Percentiles rank a stretch among this genome's conserved stretches.
Evolutionary conservation across 2,113 vertebrate genomes (phyloP).

Genomic region (Chloropsis cyanopogon): DNA sequence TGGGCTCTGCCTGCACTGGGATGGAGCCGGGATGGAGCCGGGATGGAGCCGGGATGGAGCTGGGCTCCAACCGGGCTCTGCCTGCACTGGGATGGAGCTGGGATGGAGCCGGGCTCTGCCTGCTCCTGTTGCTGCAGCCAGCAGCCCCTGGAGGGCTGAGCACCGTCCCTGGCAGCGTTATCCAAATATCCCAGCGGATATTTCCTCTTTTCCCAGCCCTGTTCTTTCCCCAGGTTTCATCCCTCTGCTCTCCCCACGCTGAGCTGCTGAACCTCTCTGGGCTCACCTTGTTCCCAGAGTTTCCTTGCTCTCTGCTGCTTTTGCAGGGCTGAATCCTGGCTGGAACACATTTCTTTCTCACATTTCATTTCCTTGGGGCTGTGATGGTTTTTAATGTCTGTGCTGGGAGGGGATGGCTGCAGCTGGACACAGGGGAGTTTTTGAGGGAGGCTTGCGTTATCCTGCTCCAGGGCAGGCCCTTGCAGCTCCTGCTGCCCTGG

Average conservation of each 20-base stretch:
- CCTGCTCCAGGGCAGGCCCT: neutral
- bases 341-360: no score
- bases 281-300: neutral
- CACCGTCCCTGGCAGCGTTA: no score
- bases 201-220: neutral
- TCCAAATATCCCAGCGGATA: rapidly evolving
- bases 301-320: neutral
- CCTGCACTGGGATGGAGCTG: neutral
- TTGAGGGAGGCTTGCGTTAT: neutral
- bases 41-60: neutral
- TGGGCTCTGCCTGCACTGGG: no score
- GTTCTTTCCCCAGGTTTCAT: rapidly evolving
- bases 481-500: neutral
- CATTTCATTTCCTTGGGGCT: neutral
- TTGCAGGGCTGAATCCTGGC: neutral
- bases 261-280: neutral
- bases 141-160: neutral
- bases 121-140: neutral
- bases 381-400: neutral
- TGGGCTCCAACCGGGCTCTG: no score
- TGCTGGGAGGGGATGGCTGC: neutral
- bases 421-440: no score
- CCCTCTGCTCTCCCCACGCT: neutral
- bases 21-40: no score
- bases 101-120: neutral